Conservation (phyloP, 1,140 invertebrate species). For the Hydropsyche tenuis region DNA sequence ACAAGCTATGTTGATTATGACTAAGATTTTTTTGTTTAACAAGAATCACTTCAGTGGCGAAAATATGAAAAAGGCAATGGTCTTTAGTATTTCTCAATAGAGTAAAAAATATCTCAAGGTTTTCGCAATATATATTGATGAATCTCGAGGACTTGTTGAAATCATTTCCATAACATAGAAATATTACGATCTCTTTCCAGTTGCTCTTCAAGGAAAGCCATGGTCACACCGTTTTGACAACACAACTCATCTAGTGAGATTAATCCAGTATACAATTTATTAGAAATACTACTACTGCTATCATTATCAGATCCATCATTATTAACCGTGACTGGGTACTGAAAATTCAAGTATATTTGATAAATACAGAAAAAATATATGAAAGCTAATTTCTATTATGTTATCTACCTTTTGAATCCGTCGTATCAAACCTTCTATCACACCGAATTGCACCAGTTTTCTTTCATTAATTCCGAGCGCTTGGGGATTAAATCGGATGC, state of each 20-base stretch:
- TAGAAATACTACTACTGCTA: conserved; percentile 43
- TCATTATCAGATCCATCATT: conserved; percentile 54
- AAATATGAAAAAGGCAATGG: no score
- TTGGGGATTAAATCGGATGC: conserved; percentile 78
- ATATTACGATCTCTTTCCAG: conserved; percentile 82
- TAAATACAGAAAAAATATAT: conserved; percentile 34
- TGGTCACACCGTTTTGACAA: conserved; percentile 74
- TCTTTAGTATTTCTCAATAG: no score
- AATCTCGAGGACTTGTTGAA: not conserved
- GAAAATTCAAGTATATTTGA: conserved; percentile 48
- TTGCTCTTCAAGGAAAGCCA: conserved; percentile 79
- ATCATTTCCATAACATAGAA: conserved; percentile 76
- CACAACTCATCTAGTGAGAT: conserved; percentile 87
- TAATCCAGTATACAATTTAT: conserved; percentile 75
- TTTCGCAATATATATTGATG: no score
- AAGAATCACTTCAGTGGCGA: no score
- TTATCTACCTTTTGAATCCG: conserved; percentile 76
- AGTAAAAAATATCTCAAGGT: no score
- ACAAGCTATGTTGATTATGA: no score
- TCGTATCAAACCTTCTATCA: conserved; percentile 82
- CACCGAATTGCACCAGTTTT: conserved; percentile 85
- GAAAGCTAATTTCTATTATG: no score
- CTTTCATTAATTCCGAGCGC: conserved; percentile 78
- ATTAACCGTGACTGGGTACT: conserved; percentile 64
- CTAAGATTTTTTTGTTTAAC: no score